Percentiles rank a stretch among this genome's conserved stretches.
phyloP scores from a whole-genome alignment of 2,797 vertebrate species.

The Anguilla marmorata region DNA sequence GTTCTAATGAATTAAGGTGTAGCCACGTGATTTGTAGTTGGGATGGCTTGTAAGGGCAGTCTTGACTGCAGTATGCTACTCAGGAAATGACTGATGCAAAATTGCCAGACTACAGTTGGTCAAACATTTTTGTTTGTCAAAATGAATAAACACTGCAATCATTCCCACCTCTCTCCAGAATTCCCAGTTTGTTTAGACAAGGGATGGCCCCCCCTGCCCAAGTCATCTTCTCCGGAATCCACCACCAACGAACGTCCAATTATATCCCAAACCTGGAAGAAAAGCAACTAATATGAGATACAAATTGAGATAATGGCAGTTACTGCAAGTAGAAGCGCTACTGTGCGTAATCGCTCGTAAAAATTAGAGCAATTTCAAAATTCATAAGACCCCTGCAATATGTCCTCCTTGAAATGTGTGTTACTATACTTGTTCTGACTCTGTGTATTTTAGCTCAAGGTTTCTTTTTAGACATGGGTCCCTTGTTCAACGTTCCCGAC shows the following conservation, averaged over 20 bases:
- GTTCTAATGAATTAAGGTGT: background rate
- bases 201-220: constrained; percentile 77
- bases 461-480: background rate
- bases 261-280: constrained; percentile 82
- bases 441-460: background rate
- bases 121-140: background rate
- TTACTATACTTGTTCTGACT: background rate
- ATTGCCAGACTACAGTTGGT: background rate
- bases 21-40: background rate
- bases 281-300: background rate
- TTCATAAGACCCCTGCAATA: background rate
- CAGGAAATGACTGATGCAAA: background rate
- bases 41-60: background rate
- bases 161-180: constrained; percentile 80
- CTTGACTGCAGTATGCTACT: background rate
- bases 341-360: background rate
- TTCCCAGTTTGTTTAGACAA: constrained; percentile 85
- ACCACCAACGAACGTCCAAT: constrained; percentile 90
- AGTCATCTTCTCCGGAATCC: constrained; percentile 81
- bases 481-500: background rate
- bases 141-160: background rate
- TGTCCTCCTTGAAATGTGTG: background rate
- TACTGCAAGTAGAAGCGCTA: background rate
- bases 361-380: background rate
- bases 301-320: background rate